phyloP scores from a whole-genome alignment of 2,797 vertebrate species.

The Rhincodon typus region DNA sequence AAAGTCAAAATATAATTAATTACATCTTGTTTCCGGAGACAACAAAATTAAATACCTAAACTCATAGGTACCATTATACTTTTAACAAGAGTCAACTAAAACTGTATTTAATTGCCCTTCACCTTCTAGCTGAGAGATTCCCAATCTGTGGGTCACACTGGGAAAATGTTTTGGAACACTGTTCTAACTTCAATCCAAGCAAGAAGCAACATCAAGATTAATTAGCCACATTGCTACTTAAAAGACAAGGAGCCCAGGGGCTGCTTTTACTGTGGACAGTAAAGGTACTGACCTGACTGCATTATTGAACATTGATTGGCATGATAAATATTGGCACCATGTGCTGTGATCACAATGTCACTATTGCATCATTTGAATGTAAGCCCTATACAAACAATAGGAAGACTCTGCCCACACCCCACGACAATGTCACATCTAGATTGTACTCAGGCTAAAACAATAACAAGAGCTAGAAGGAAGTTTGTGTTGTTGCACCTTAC shows the following conservation, averaged over 20 bases:
- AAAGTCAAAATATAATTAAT: neutral
- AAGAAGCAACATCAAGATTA: neutral
- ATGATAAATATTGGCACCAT: no score
- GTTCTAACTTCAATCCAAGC: neutral
- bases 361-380: neutral
- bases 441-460: neutral
- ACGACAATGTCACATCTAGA: neutral
- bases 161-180: no score
- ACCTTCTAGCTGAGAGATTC: neutral
- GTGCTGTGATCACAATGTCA: no score
- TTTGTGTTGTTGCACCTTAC: conserved; percentile 55
- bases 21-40: neutral
- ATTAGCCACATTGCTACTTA: neutral
- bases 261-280: neutral
- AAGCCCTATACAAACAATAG: neutral
- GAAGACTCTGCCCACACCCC: neutral
- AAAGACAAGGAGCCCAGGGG: neutral
- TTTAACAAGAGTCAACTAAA: neutral
- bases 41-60: neutral
- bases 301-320: neutral
- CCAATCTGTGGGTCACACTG: no score
- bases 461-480: neutral
- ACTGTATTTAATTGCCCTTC: neutral
- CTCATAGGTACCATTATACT: neutral
- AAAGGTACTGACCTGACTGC: neutral